These are phyloP conservation scores for Scomber scombrus DNA, from an alignment of 2,113 vertebrate species.

Conservation along the genomic window DNA sequence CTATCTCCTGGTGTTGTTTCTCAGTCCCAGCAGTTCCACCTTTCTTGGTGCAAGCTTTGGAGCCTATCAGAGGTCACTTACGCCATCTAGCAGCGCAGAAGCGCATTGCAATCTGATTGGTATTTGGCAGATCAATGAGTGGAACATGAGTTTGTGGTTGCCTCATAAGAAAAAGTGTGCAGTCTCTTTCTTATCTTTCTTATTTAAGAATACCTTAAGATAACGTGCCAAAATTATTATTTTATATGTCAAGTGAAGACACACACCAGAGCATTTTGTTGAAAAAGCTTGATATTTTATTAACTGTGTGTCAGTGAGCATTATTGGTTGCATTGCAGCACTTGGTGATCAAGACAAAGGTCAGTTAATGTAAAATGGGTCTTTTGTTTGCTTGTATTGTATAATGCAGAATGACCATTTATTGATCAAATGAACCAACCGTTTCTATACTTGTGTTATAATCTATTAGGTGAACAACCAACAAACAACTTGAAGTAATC, in stretches of 20 bases:
- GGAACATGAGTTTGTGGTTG: background rate
- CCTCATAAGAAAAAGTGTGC: background rate
- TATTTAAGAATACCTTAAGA: background rate
- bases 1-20: conserved; percentile 9
- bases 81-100: conserved; percentile 82
- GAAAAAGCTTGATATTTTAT: background rate
- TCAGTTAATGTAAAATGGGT: background rate
- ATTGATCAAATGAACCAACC: background rate
- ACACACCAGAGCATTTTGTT: background rate
- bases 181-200: background rate
- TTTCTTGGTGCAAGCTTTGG: conserved; percentile 10
- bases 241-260: background rate
- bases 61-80: conserved; percentile 62
- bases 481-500: background rate
- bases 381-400: background rate
- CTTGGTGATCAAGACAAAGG: background rate
- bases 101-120: conserved; percentile 60
- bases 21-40: conserved; percentile 27
- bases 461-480: background rate
- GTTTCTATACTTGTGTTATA: background rate
- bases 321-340: background rate
- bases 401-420: background rate
- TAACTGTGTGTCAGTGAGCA: background rate
- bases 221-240: background rate
- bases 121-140: conserved; percentile 21